phyloP scores from a whole-genome alignment of 2,113 vertebrate species.

The Sceloporus tristichus region DNA sequence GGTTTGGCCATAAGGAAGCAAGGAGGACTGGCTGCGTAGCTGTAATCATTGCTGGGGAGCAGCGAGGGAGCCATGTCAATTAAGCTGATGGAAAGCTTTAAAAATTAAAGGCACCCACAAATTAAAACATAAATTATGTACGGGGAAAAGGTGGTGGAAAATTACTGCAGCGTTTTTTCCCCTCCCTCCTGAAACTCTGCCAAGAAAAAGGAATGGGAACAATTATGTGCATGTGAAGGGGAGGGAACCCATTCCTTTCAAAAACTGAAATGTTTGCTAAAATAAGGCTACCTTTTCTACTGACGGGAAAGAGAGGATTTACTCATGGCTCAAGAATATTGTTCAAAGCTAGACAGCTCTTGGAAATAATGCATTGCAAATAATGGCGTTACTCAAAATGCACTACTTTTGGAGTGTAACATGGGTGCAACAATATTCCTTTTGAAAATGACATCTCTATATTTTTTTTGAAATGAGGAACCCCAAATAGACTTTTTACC shows the following conservation, averaged over 20 bases:
- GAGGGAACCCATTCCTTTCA: neutral
- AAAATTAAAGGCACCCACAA: constrained; percentile 6
- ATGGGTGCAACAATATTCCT: too few species aligned
- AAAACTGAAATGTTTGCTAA: neutral
- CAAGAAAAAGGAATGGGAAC: neutral
- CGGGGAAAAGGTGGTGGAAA: neutral
- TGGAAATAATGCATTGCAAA: neutral
- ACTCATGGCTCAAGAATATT: neutral
- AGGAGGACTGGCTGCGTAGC: neutral
- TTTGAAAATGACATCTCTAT: too few species aligned
- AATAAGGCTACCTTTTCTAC: neutral
- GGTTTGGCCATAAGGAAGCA: neutral
- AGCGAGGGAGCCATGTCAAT: neutral
- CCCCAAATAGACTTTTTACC: too few species aligned
- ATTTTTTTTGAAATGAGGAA: too few species aligned
- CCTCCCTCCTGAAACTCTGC: neutral
- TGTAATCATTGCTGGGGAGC: neutral
- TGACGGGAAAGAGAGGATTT: neutral
- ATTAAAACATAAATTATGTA: constrained; percentile 15
- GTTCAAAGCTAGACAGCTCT: neutral
- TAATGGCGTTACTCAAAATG: neutral
- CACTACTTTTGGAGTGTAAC: too few species aligned
- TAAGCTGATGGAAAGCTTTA: constrained; percentile 3
- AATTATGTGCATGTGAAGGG: too few species aligned
- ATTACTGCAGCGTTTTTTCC: neutral